Evolutionary conservation across 2,113 vertebrate genomes (phyloP).

Genomic region (Promerops cafer): DNA sequence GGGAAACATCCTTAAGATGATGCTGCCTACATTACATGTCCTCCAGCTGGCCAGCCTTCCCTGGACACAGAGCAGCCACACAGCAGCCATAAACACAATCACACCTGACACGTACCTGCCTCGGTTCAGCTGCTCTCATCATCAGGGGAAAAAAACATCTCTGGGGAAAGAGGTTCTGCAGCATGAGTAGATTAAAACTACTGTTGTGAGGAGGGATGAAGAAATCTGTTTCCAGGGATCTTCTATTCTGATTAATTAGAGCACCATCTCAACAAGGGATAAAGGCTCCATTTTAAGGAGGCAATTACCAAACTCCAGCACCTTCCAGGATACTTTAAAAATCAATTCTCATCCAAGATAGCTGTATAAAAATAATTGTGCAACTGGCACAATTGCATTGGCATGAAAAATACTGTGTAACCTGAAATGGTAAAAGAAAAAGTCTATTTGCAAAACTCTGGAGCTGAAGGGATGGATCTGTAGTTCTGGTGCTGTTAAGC

Average conservation of each 20-base stretch:
- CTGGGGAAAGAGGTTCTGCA: neutral
- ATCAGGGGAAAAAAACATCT: neutral
- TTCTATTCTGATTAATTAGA: neutral
- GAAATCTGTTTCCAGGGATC: neutral
- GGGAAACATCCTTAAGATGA: neutral
- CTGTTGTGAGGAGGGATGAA: neutral
- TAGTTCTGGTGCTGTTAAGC: neutral
- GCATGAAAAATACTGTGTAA: neutral
- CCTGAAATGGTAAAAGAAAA: neutral
- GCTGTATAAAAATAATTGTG: neutral
- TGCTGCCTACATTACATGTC: neutral
- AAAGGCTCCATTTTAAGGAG: neutral
- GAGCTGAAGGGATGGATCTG: neutral
- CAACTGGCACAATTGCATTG: neutral
- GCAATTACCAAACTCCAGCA: neutral
- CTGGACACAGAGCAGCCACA: neutral
- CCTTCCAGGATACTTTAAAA: neutral
- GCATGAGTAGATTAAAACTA: neutral
- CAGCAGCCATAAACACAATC: neutral
- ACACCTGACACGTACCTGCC: neutral
- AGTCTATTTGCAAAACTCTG: neutral
- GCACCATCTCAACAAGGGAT: neutral
- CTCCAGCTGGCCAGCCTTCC: neutral
- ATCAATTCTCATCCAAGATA: neutral
- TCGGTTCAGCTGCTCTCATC: neutral